phyloP scores from a whole-genome alignment of 1,140 invertebrate species.

The Zaprionus kolodkinae region DNA sequence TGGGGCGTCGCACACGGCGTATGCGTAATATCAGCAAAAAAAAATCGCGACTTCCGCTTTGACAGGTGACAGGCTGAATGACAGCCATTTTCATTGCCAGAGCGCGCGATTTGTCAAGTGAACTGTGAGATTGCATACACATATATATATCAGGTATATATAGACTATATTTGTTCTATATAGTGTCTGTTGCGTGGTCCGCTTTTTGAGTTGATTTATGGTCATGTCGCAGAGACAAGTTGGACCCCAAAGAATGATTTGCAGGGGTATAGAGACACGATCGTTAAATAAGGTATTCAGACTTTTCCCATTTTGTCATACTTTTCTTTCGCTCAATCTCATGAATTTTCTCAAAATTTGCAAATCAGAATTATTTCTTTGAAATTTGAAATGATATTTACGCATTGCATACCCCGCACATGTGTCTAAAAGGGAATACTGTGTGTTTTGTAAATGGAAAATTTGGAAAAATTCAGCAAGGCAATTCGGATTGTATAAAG shows the following conservation, averaged over 20 bases:
- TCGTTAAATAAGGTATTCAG: slow-evolving; percentile 15
- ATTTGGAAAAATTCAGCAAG: too few species aligned
- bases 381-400: not conserved
- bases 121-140: slow-evolving; percentile 14
- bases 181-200: not conserved
- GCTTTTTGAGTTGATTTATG: slow-evolving; percentile 63
- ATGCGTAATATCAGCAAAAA: slow-evolving; percentile 53
- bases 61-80: slow-evolving; percentile 48
- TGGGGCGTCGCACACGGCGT: slow-evolving; percentile 42
- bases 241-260: not conserved
- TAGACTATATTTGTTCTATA: not conserved
- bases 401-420: not conserved
- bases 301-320: not conserved
- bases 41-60: slow-evolving; percentile 42
- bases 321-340: not conserved
- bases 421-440: not conserved
- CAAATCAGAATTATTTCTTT: slow-evolving; percentile 2
- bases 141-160: slow-evolving; percentile 3
- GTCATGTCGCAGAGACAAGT: slow-evolving; percentile 34
- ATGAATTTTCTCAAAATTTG: not conserved
- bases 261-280: slow-evolving; percentile 24
- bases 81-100: slow-evolving; percentile 47
- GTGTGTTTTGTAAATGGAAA: not conserved
- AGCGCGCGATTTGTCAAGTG: slow-evolving; percentile 61
- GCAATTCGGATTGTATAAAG: too few species aligned